phyloP scores from a whole-genome alignment of 1,140 invertebrate species.

The Micrasema longulum region DNA sequence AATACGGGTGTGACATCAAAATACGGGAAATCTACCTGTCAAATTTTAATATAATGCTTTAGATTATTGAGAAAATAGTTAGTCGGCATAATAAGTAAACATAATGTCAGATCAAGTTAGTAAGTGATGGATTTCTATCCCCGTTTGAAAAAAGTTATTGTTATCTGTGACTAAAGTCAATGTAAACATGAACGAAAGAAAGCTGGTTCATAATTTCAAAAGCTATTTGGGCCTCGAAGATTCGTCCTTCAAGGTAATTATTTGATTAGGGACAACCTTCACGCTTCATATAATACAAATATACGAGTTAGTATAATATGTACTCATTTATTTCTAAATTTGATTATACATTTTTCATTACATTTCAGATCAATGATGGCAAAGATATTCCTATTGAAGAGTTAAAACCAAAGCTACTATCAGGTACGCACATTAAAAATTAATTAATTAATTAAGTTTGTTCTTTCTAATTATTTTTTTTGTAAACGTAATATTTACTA shows the following conservation, averaged over 20 bases:
- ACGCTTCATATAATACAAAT: too few species aligned
- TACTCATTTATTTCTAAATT: too few species aligned
- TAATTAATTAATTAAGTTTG: too few species aligned
- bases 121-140: slow-evolving; percentile 9
- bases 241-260: slow-evolving; percentile 63
- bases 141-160: slow-evolving; percentile 18
- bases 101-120: neutral
- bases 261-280: neutral
- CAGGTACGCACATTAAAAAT: too few species aligned
- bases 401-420: slow-evolving; percentile 59
- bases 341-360: too few species aligned
- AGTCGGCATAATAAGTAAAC: too few species aligned
- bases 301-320: too few species aligned
- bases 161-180: slow-evolving; percentile 6
- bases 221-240: slow-evolving; percentile 69
- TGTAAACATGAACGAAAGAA: slow-evolving; percentile 60
- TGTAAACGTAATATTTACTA: too few species aligned
- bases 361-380: slow-evolving; percentile 54
- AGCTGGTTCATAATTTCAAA: slow-evolving; percentile 67
- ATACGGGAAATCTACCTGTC: slow-evolving; percentile 36
- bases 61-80: too few species aligned
- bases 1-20: slow-evolving; percentile 43
- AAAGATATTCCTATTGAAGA: slow-evolving; percentile 57
- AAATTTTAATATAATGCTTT: slow-evolving; percentile 27
- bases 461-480: too few species aligned